Conservation (phyloP, 2,113 vertebrate species). For the Cebidichthys violaceus region DNA sequence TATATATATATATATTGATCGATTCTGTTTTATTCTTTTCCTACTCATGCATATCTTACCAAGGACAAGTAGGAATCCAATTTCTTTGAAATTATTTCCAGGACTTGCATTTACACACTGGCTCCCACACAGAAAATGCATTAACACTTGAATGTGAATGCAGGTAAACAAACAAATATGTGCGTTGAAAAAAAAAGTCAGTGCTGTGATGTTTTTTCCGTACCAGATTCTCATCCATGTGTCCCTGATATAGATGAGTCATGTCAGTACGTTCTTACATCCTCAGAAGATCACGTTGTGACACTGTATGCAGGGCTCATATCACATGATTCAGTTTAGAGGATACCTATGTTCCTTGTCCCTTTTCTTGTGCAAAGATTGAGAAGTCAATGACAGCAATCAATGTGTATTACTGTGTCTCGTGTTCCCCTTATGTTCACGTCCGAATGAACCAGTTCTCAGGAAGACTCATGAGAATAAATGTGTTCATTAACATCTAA, state of each 20-base stretch:
- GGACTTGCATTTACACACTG: neutral
- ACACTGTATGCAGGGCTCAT: neutral
- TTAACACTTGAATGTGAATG: slow-evolving; percentile 17
- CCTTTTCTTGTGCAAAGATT: neutral
- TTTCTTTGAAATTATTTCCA: slow-evolving; percentile 42
- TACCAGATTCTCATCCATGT: too few species aligned
- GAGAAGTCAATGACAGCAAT: too few species aligned
- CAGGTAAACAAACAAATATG: slow-evolving; percentile 8
- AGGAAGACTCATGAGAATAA: too few species aligned
- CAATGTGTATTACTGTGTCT: neutral
- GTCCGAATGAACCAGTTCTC: too few species aligned
- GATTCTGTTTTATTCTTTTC: slow-evolving; percentile 63
- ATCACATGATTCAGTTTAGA: neutral
- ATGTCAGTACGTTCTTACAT: neutral
- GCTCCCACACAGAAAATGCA: neutral
- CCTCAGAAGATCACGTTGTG: neutral
- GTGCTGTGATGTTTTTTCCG: too few species aligned
- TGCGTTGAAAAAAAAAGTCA: neutral
- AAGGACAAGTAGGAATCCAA: slow-evolving; percentile 53
- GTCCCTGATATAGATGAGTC: neutral
- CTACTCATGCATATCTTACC: slow-evolving; percentile 57
- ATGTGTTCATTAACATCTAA: too few species aligned
- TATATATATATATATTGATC: too few species aligned
- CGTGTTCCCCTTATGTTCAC: too few species aligned
- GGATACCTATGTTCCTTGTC: neutral